phyloP scores from a whole-genome alignment of 2,797 vertebrate species.

The Muscicapa comitata region DNA sequence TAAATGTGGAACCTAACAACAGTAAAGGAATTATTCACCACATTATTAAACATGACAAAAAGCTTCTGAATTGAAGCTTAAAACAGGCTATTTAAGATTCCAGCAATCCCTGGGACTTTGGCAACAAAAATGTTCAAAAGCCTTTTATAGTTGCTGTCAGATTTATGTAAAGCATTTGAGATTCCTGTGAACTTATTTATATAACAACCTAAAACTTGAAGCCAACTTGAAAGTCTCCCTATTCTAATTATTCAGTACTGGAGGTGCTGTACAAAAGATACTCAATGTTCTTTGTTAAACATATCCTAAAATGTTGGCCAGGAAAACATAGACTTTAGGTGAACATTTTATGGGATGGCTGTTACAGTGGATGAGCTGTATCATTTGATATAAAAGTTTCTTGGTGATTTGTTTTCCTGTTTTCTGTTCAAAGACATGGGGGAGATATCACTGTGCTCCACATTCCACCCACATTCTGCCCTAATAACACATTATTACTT shows the following conservation, averaged over 20 bases:
- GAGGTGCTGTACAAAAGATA: conserved; percentile 63
- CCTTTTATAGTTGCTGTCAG: conserved; percentile 82
- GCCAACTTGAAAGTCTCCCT: conserved; percentile 76
- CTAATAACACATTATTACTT: conserved; percentile 24
- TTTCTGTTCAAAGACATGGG: conserved; percentile 12
- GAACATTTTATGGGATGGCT: neutral
- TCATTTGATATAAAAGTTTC: neutral
- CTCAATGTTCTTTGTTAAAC: conserved; percentile 39
- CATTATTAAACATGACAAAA: conserved; percentile 83
- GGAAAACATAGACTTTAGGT: neutral
- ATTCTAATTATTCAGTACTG: conserved; percentile 74
- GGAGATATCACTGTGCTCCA: neutral
- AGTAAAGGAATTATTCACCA: conserved; percentile 78
- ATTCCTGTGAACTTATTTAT: conserved; percentile 81
- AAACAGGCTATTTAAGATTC: conserved; percentile 78
- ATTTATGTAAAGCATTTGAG: conserved; percentile 79
- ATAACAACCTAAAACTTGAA: conserved; percentile 79
- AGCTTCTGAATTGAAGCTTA: conserved; percentile 77
- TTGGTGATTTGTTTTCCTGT: neutral
- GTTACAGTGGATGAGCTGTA: neutral
- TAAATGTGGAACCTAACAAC: conserved; percentile 62
- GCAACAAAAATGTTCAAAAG: conserved; percentile 82
- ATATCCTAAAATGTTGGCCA: conserved; percentile 48
- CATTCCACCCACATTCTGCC: conserved; percentile 21
- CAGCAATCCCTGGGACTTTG: conserved; percentile 79